phyloP scores from a whole-genome alignment of 2,888 invertebrate genomes.

The Nephrotoma appendiculata region DNA sequence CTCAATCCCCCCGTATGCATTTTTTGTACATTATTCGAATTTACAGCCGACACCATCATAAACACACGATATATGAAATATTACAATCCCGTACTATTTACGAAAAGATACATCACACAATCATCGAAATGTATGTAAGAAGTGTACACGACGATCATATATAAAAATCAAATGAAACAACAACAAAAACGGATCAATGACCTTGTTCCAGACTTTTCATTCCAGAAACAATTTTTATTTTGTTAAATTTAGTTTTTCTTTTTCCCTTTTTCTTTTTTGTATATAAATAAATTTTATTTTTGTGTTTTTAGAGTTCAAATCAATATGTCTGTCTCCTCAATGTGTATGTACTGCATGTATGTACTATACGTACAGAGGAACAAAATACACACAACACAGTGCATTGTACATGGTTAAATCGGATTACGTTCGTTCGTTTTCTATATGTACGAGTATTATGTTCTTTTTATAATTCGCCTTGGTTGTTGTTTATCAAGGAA shows the following conservation, averaged over 20 bases:
- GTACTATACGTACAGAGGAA: background rate
- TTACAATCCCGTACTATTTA: background rate
- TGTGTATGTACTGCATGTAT: background rate
- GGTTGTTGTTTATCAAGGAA: background rate
- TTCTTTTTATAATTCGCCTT: background rate
- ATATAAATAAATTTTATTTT: background rate
- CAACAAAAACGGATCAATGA: slow-evolving; percentile 1
- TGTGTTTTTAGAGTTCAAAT: slow-evolving; percentile 2
- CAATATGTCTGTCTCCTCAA: slow-evolving; percentile 1
- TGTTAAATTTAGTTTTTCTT: background rate
- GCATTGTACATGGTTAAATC: background rate
- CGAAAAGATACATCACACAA: background rate
- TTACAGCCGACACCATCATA: background rate
- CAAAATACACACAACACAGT: background rate
- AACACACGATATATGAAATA: background rate
- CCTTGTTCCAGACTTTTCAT: slow-evolving; percentile 3
- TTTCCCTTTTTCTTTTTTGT: background rate
- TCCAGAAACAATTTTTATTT: background rate
- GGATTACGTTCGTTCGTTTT: background rate
- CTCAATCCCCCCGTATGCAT: background rate
- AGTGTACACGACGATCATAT: too few relatives aligned
- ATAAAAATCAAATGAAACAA: background rate
- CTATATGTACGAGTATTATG: background rate
- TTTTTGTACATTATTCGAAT: background rate
- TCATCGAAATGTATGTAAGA: background rate